Evolutionary conservation across 2,888 invertebrate species (phyloP), one percentile per base, ranked within the genome.

Genomic region (Sesia bembeciformis): DNA sequence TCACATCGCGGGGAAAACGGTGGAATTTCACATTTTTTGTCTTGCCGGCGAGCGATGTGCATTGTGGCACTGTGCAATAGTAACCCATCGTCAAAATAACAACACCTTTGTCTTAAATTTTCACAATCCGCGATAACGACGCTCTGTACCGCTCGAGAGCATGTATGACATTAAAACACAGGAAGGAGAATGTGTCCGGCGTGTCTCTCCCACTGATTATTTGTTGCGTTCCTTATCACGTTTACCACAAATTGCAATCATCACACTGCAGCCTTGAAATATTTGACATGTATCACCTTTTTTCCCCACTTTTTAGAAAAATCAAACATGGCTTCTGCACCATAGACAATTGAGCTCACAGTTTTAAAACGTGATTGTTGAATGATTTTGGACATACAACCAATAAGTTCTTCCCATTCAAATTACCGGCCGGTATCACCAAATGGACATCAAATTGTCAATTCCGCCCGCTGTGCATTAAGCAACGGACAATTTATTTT

Each of bases 11-110:
- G 23, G 90, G 90, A 64, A 90, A 90, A 60, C 84, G 81, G 69
- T 90, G 90, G 67, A 90, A 90, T 65, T 87, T 87, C 68, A 90
- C 90, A 66, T 90, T 90, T 70, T 90, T 90, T 70, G 90, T 86
- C 75, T 88, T 90, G 76, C 90, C 90, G 81, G 90, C 90, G 61
- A 90, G 80, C 58, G 90, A 90, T 53, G 90, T 90, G 71, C 90
- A 90, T 74, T 88, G 90, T 60, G 90, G 90, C 61, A 90, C 90
- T 7, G 90, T 90, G 66, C 90, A 90, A 76, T 90, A 90, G 78
- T 90, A 90, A 76, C 88, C 88, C 90, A 90, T 90, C 70, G 74
- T 80, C 61, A 62, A 60, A 58, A 46, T 46, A 46, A 6, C 23
- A 56, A 53, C 63, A 66, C 66, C 76, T 81, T 78, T 80, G 76